Evolutionary conservation across 2,113 vertebrate species (phyloP).

Genomic region (Dipodomys stephensi): DNA sequence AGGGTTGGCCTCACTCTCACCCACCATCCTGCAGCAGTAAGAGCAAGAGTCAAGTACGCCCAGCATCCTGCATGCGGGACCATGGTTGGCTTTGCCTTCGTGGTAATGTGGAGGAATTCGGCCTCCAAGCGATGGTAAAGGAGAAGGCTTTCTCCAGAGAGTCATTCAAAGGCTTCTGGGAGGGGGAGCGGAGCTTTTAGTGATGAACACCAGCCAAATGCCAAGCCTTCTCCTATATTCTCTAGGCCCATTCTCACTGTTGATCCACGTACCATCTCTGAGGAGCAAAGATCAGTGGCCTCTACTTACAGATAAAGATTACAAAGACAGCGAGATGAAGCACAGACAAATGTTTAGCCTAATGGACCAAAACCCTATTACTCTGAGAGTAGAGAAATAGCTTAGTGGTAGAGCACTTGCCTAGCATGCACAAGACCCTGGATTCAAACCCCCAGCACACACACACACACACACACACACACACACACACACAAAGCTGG

Average conservation of each 20-base stretch:
- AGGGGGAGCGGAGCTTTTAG: not conserved
- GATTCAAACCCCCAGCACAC: too few species aligned
- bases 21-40: not conserved
- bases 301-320: not conserved
- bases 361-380: not conserved
- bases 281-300: not conserved
- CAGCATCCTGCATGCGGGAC: not conserved
- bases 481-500: not conserved
- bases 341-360: not conserved
- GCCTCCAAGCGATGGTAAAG: not conserved
- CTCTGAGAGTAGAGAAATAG: not conserved
- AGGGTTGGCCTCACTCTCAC: not conserved
- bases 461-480: too few species aligned
- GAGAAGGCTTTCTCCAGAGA: not conserved
- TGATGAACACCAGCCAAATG: not conserved
- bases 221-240: not conserved
- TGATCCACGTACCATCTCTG: too few species aligned
- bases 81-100: not conserved
- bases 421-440: not conserved
- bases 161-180: not conserved
- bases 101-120: not conserved
- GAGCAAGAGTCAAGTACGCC: not conserved
- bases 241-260: not conserved
- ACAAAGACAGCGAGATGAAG: not conserved
- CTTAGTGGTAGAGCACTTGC: not conserved